A percentile compares a stretch with the other conserved stretches of the same genome.
Conservation (phyloP, 2,797 vertebrate genomes). For the Ispidina picta region DNA sequence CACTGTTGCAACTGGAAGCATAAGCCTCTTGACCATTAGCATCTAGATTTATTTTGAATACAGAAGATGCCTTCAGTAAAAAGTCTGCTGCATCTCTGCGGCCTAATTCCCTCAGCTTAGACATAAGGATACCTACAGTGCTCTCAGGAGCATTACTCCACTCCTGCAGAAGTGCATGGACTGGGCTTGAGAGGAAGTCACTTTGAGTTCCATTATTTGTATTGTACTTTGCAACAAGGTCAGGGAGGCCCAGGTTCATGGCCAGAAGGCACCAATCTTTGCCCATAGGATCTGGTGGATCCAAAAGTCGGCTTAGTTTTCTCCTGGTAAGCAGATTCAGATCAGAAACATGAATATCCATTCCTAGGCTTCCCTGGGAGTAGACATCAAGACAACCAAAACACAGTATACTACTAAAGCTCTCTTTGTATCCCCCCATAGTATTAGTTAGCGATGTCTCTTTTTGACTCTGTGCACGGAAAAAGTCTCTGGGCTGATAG, state of each 20-base stretch:
- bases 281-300: constrained; percentile 94
- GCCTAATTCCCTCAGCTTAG: constrained; percentile 92
- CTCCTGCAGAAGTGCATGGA: constrained; percentile 90
- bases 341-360: constrained; percentile 88
- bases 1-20: constrained; percentile 91
- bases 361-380: constrained; percentile 89
- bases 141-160: constrained; percentile 88
- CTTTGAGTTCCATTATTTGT: constrained; percentile 79
- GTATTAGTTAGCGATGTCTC: constrained; percentile 93
- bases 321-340: constrained; percentile 88
- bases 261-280: constrained; percentile 99
- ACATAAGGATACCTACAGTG: constrained; percentile 90
- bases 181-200: constrained; percentile 86
- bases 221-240: constrained; percentile 93
- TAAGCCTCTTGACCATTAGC: constrained; percentile 83
- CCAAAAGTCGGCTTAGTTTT: constrained; percentile 93
- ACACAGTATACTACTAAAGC: constrained; percentile 92
- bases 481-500: constrained; percentile 97
- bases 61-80: constrained; percentile 89
- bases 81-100: constrained; percentile 95
- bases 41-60: constrained; percentile 91
- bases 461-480: constrained; percentile 89
- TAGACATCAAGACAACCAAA: constrained; percentile 94
- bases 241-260: constrained; percentile 95
- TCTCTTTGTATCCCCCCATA: constrained; percentile 96